phyloP scores from a whole-genome alignment of 1,140 invertebrate genomes.

The Bombyx mandarina region DNA sequence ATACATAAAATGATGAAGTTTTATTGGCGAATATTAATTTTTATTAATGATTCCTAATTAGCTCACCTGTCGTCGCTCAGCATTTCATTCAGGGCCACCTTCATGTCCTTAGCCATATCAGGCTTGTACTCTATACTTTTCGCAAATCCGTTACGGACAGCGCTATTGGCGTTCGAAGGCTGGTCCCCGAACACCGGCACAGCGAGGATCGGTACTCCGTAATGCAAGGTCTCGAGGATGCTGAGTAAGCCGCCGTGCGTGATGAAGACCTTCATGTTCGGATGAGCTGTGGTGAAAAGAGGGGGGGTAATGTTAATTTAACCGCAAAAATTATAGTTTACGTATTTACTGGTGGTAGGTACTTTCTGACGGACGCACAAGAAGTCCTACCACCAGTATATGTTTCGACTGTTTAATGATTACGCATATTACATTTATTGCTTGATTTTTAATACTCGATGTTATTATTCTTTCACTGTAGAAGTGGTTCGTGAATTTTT shows the following conservation, averaged over 20 bases:
- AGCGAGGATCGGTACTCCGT: neutral
- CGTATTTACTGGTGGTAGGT: neutral
- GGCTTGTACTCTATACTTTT: constrained; percentile 11
- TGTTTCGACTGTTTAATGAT: neutral
- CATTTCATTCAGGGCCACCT: constrained; percentile 39
- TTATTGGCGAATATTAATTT: too few relatives aligned
- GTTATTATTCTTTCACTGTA: neutral
- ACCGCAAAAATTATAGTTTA: neutral
- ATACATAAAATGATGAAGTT: too few relatives aligned
- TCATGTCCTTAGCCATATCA: constrained; percentile 16
- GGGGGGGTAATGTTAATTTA: neutral
- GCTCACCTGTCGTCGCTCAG: neutral
- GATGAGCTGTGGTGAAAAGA: constrained; percentile 21
- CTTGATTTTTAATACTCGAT: neutral
- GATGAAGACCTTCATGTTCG: constrained; percentile 54
- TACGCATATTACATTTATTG: neutral
- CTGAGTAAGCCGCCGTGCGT: too few relatives aligned
- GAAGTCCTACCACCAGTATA: neutral
- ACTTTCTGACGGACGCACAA: neutral
- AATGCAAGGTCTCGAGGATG: too few relatives aligned
- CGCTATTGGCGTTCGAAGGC: constrained; percentile 20
- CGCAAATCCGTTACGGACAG: constrained; percentile 16
- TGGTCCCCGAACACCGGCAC: constrained; percentile 76
- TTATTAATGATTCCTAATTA: too few relatives aligned
- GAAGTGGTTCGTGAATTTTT: neutral